A percentile compares a stretch with the other conserved stretches of the same genome.
These are phyloP conservation scores for Noctilio leporinus DNA, from an alignment of 2,113 vertebrate species.

Conservation along the genomic window DNA sequence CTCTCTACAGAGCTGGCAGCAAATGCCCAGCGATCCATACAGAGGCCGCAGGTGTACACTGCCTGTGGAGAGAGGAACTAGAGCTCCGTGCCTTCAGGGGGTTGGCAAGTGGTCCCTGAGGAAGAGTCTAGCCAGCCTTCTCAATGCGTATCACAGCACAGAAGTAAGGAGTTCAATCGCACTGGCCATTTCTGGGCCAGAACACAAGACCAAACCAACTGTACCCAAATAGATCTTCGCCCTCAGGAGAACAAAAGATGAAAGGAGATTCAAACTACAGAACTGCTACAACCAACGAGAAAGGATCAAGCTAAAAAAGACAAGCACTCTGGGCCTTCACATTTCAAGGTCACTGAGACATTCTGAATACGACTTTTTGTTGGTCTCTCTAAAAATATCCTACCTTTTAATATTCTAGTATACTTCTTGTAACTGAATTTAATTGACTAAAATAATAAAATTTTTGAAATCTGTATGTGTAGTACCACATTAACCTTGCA, in stretches of 20 bases:
- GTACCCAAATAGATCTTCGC: not conserved
- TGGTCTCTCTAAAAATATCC: not conserved
- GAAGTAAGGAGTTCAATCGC: not conserved
- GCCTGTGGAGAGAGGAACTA: not conserved
- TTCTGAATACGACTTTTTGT: not conserved
- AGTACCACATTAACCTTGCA: not conserved
- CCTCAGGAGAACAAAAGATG: not conserved
- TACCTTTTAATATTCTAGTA: not conserved
- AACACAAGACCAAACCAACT: not conserved
- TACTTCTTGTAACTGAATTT: not conserved
- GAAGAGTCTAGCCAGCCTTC: not conserved
- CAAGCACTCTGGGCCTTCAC: not conserved
- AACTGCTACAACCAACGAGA: not conserved
- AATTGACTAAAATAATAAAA: not conserved
- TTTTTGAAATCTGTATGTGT: not conserved
- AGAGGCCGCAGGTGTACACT: not conserved
- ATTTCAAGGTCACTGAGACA: not conserved
- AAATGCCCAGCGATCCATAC: not conserved
- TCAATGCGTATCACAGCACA: not conserved
- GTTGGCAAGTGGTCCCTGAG: not conserved
- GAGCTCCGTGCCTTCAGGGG: not conserved
- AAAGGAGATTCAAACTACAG: conserved; percentile 14
- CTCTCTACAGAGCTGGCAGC: not conserved
- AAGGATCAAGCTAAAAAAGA: not conserved
- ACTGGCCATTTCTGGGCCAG: not conserved